Evolutionary conservation across 2,113 vertebrate genomes (phyloP).

Genomic region (Suncus etruscus): DNA sequence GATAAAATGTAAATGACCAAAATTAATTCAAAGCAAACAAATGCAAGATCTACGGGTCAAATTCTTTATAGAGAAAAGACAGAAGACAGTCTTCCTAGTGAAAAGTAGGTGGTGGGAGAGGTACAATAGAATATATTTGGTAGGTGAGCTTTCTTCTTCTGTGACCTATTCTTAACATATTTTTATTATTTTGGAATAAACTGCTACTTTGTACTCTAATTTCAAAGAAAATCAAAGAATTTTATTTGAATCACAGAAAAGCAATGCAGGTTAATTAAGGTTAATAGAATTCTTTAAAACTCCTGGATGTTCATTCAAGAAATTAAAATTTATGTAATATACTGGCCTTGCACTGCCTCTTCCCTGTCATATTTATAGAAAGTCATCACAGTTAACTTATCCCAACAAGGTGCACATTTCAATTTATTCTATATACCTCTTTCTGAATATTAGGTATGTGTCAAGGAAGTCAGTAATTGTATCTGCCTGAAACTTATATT

Average conservation of each 20-base stretch:
- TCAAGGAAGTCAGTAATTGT: background rate
- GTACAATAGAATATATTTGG: background rate
- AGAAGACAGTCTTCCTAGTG: background rate
- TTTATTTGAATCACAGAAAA: background rate
- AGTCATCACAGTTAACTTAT: too few relatives aligned
- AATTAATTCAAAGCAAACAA: background rate
- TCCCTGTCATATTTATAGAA: too few relatives aligned
- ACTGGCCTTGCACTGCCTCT: too few relatives aligned
- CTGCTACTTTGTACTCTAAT: background rate
- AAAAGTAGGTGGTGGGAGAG: background rate
- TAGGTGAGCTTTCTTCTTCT: background rate
- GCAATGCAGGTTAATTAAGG: constrained; percentile 14
- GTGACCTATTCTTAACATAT: background rate
- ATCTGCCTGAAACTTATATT: background rate
- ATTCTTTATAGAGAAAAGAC: constrained; percentile 7
- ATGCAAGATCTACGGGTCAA: background rate
- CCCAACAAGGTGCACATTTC: background rate
- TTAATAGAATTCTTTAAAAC: background rate
- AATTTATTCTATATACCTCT: background rate
- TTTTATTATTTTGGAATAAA: background rate
- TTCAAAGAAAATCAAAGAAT: constrained; percentile 26
- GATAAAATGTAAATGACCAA: background rate
- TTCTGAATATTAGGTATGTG: background rate
- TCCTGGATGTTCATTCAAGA: background rate
- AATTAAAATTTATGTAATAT: background rate